Conservation (phyloP, 1,140 invertebrate genomes). For the Ostrea denselamellosa region DNA sequence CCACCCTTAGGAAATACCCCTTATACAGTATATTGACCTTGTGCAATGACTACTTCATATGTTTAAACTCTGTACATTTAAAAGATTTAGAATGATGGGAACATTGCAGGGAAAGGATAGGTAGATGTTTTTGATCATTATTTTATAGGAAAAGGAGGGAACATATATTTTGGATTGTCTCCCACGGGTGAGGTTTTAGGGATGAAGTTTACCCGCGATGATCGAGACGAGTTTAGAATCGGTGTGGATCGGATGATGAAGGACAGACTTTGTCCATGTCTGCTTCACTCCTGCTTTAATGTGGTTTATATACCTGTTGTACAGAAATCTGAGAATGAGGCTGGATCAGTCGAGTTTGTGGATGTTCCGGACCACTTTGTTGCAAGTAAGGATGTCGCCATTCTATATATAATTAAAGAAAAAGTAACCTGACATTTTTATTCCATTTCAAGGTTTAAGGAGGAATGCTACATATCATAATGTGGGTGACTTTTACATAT, state of each 20-base stretch:
- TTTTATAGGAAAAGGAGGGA: conserved; percentile 60
- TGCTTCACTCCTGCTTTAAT: conserved; percentile 56
- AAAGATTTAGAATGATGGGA: too few species aligned
- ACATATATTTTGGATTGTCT: conserved; percentile 61
- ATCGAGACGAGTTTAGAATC: conserved; percentile 57
- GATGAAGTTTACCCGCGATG: conserved; percentile 54
- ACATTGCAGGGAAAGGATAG: too few species aligned
- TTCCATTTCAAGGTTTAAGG: too few species aligned
- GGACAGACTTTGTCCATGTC: conserved; percentile 46
- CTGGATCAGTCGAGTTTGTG: neutral
- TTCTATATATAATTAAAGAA: neutral
- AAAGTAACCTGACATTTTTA: neutral
- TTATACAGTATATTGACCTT: too few species aligned
- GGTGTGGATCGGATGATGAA: conserved; percentile 61
- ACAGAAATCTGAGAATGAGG: neutral
- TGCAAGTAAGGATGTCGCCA: conserved; percentile 39
- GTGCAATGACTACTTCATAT: too few species aligned
- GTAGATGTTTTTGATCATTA: neutral
- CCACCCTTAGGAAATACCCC: too few species aligned
- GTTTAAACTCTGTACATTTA: too few species aligned
- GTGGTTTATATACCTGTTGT: conserved; percentile 51
- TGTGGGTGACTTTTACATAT: too few species aligned
- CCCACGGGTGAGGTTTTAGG: conserved; percentile 48
- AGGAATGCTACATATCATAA: neutral
- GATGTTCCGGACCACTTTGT: conserved; percentile 42